Conservation (phyloP, 2,113 vertebrate species). For the Zapornia atra region DNA sequence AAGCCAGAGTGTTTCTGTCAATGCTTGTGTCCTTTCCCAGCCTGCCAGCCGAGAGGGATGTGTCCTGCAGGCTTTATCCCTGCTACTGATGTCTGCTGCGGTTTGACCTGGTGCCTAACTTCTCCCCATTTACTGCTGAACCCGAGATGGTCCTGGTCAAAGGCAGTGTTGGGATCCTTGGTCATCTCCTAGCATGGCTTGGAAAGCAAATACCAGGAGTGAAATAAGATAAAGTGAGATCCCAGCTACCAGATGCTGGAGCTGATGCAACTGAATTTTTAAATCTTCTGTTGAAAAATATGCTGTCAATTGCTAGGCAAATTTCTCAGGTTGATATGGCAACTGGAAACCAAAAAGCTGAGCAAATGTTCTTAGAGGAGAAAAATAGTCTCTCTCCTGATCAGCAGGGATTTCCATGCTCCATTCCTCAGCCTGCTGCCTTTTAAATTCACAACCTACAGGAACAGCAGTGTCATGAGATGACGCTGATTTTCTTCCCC, state of each 20-base stretch:
- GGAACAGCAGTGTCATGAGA: slow-evolving; percentile 20
- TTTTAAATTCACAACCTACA: background rate
- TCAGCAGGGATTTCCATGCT: slow-evolving; percentile 53
- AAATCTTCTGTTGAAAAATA: slow-evolving; percentile 36
- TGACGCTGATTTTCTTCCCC: background rate
- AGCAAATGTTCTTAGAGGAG: slow-evolving; percentile 28
- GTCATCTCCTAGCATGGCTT: background rate
- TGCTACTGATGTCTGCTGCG: background rate
- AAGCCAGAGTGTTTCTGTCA: background rate
- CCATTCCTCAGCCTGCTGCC: background rate
- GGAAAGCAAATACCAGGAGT: background rate
- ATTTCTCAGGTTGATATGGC: slow-evolving; percentile 64
- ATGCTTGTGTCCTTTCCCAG: background rate
- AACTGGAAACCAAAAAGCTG: slow-evolving; percentile 60
- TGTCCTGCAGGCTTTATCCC: background rate
- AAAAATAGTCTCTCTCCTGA: slow-evolving; percentile 22
- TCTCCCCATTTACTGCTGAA: background rate
- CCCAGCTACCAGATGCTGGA: background rate
- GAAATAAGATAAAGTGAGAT: background rate
- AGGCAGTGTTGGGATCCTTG: background rate
- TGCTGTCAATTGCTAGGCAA: background rate
- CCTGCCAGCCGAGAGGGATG: background rate
- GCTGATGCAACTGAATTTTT: background rate
- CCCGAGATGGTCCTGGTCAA: background rate
- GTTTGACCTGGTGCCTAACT: background rate